Evolutionary conservation across 2,797 vertebrate genomes (phyloP).

Genomic region (Paedocypris micromegethes): DNA sequence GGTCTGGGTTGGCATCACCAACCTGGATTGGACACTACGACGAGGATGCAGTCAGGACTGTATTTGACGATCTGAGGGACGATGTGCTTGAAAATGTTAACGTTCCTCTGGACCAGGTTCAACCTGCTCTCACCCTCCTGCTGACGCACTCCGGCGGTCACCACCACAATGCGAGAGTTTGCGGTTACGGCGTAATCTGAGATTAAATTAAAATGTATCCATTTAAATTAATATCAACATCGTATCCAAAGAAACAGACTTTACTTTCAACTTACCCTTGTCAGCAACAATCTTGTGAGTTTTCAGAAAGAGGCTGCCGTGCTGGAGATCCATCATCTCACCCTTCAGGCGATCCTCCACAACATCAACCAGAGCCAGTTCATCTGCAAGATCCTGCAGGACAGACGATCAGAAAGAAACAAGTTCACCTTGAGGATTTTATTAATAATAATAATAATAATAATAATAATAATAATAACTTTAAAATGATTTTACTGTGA

Average conservation of each 20-base stretch:
- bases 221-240: too few species aligned
- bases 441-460: not conserved
- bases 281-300: constrained; percentile 87
- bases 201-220: too few species aligned
- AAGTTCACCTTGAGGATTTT: not conserved
- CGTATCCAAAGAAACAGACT: too few species aligned
- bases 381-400: constrained; percentile 80
- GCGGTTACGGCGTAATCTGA: constrained; percentile 89
- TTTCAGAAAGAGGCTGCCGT: constrained; percentile 90
- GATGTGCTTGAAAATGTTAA: constrained; percentile 91
- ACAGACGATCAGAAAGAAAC: not conserved
- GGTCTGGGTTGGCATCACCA: not conserved
- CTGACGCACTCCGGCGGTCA: constrained; percentile 91
- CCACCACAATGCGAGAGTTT: constrained; percentile 87
- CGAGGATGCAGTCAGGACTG: constrained; percentile 85
- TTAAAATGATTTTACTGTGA: too few species aligned
- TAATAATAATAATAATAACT: not conserved
- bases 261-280: constrained; percentile 73
- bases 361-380: constrained; percentile 91
- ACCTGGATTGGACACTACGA: constrained; percentile 98
- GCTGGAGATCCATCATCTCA: constrained; percentile 95
- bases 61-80: constrained; percentile 88
- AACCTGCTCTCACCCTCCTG: constrained; percentile 94
- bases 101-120: constrained; percentile 94
- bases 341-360: constrained; percentile 92